Percentiles rank a stretch among this genome's conserved stretches.
These are phyloP conservation scores for Orius laevigatus DNA, from an alignment of 1,140 invertebrate species.

Conservation along the genomic window DNA sequence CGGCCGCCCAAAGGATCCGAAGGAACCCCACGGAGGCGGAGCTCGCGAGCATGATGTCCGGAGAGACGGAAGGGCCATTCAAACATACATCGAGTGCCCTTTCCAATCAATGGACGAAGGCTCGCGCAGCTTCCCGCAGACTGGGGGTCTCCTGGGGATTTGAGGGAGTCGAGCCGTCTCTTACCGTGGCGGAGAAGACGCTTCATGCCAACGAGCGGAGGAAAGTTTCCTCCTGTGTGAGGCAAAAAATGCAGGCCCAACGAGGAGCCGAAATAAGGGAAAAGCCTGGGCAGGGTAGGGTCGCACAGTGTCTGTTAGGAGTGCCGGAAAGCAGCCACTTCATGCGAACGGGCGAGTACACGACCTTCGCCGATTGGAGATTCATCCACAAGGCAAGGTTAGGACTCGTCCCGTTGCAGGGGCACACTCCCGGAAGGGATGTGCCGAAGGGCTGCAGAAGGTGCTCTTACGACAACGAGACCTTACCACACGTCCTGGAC, in stretches of 20 bases:
- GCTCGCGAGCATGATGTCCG: background rate
- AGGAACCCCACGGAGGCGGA: background rate
- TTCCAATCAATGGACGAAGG: conserved; percentile 1
- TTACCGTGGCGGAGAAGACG: background rate
- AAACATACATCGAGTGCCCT: background rate
- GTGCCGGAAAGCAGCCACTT: conserved; percentile 14
- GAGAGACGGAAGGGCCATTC: background rate
- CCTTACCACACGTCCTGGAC: background rate
- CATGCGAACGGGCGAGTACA: conserved; percentile 12
- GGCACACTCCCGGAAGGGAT: background rate
- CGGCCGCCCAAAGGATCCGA: background rate
- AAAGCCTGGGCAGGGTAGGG: conserved; percentile 14
- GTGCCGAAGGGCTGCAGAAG: conserved; percentile 10
- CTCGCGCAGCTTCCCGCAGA: background rate
- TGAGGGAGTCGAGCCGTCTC: background rate
- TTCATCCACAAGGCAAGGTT: conserved; percentile 22
- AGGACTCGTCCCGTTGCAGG: conserved; percentile 16
- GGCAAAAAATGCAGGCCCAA: background rate
- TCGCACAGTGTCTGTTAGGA: background rate
- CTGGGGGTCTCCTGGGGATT: background rate
- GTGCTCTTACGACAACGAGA: conserved; percentile 6
- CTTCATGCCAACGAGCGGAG: background rate
- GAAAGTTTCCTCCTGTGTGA: background rate
- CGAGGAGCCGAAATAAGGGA: background rate
- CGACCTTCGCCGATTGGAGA: conserved; percentile 21